Conservation (phyloP, 2,888 invertebrate species). For the Trichopria drosophilae region DNA sequence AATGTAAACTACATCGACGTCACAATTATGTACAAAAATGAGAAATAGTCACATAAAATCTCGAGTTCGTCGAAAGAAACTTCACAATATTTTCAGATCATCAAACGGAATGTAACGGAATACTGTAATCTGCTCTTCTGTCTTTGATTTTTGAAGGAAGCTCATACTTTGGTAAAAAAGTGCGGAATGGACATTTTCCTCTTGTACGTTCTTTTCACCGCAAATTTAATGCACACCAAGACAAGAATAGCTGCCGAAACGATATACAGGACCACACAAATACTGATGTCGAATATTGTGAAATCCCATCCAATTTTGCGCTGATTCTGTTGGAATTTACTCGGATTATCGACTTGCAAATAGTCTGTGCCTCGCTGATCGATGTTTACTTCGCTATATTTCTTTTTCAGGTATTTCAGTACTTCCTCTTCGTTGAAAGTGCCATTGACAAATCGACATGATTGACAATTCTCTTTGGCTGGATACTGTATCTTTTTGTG, state of each 20-base stretch:
- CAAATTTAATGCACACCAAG: conserved; percentile 75
- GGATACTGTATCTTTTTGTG: conserved; percentile 88
- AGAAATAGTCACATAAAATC: no score
- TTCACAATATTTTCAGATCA: no score
- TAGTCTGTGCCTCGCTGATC: no score
- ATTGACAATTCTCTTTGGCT: conserved; percentile 65
- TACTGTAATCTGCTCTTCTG: no score
- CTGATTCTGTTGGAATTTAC: no score
- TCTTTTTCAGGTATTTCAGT: conserved; percentile 63
- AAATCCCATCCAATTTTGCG: conserved; percentile 60
- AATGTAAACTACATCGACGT: no score
- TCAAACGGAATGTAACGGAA: no score
- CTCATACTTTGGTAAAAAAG: conserved; percentile 68
- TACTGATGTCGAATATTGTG: conserved; percentile 72
- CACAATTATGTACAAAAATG: no score
- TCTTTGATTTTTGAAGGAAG: no score
- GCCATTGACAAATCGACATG: conserved; percentile 64
- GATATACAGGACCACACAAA: conserved; percentile 75
- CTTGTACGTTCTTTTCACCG: conserved; percentile 70
- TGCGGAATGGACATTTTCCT: conserved; percentile 75
- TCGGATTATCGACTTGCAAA: no score
- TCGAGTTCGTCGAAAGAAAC: no score
- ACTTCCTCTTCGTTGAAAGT: conserved; percentile 67
- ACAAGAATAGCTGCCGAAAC: conserved; percentile 75
- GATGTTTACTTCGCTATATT: no score